phyloP scores from a whole-genome alignment of 2,113 vertebrate genomes.

The Rallus limicola region DNA sequence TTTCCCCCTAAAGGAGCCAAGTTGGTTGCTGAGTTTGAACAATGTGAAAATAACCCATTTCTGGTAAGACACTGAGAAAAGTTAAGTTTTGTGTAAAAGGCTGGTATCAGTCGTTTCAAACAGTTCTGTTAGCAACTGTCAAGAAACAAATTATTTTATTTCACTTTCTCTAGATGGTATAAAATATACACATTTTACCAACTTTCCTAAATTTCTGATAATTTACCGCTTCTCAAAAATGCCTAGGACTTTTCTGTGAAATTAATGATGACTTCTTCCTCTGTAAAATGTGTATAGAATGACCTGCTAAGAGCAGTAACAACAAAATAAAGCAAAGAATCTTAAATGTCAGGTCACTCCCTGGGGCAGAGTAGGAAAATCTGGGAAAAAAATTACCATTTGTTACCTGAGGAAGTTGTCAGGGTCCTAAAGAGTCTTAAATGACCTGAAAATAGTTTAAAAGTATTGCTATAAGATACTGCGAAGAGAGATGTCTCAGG shows the following conservation, averaged over 20 bases:
- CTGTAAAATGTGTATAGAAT: background rate
- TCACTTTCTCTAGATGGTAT: background rate
- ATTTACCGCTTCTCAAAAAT: background rate
- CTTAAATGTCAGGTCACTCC: background rate
- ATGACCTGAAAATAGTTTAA: background rate
- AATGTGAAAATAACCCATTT: background rate
- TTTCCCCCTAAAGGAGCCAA: background rate
- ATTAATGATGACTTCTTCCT: background rate
- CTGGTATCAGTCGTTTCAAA: background rate
- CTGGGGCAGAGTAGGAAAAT: background rate
- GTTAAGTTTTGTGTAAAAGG: background rate
- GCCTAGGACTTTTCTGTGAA: background rate
- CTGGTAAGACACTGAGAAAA: background rate
- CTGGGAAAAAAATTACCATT: background rate
- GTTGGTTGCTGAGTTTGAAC: background rate
- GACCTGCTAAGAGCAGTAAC: background rate
- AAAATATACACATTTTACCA: background rate
- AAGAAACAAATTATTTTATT: background rate
- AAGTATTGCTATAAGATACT: background rate
- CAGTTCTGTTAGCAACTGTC: background rate
- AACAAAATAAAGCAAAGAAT: background rate
- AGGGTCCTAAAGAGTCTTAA: background rate
- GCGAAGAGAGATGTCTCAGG: background rate
- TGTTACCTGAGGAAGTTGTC: background rate
- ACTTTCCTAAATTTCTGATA: background rate